Conservation (phyloP, 2,888 invertebrate genomes). For the Cerceris rybyensis region DNA sequence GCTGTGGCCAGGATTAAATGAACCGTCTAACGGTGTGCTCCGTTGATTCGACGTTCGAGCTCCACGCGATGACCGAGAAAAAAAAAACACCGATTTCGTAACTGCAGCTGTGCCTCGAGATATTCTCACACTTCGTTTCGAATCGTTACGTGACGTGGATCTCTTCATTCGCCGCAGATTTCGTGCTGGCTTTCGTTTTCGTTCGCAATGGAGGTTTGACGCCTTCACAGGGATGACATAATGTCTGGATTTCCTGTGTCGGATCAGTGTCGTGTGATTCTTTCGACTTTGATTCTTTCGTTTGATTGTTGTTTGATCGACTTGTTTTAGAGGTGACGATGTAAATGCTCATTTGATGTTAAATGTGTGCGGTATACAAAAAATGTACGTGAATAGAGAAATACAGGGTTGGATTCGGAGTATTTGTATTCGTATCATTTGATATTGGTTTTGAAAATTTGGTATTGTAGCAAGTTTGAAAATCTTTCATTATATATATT, state of each 20-base stretch:
- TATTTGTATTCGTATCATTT: too few species aligned
- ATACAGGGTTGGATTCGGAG: too few species aligned
- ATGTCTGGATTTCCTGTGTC: constrained; percentile 50
- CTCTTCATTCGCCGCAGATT: constrained; percentile 3
- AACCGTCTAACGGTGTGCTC: constrained; percentile 37
- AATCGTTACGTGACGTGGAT: constrained; percentile 6
- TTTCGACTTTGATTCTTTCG: too few species aligned
- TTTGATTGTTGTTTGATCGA: too few species aligned
- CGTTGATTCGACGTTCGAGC: constrained; percentile 24
- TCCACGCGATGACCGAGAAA: constrained; percentile 21
- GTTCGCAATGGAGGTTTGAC: background rate
- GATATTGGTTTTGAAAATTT: too few species aligned
- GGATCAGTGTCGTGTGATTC: constrained; percentile 63
- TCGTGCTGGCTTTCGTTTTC: background rate
- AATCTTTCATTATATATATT: too few species aligned
- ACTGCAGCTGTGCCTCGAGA: background rate
- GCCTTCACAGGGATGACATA: constrained; percentile 5
- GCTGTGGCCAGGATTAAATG: constrained; percentile 28
- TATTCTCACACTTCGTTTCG: constrained; percentile 1
- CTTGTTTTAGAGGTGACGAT: too few species aligned
- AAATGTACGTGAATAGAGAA: too few species aligned
- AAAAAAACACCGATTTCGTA: constrained; percentile 4
- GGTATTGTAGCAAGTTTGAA: too few species aligned
- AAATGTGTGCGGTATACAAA: too few species aligned
- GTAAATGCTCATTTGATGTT: too few species aligned